Percentiles rank a stretch among this genome's conserved stretches.
phyloP scores from a whole-genome alignment of 1,140 invertebrate genomes.

The Elysia chlorotica region DNA sequence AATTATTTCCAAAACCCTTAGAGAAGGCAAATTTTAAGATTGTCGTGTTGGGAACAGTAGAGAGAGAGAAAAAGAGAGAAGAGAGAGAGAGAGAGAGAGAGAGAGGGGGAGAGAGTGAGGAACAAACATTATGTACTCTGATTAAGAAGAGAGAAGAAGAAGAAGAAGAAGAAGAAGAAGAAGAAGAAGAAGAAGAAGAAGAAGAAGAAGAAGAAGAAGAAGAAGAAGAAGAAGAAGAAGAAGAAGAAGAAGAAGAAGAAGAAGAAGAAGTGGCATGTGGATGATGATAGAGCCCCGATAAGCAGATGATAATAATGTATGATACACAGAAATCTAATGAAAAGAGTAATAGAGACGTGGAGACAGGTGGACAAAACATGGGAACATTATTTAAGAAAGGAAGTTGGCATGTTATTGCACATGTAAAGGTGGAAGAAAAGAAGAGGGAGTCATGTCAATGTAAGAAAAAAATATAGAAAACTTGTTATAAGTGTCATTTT shows the following conservation, averaged over 20 bases:
- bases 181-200: not conserved
- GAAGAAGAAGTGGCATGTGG: not conserved
- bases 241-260: not conserved
- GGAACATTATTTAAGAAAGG: not conserved
- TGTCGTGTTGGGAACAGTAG: not conserved
- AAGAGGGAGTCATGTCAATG: no score
- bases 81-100: no score
- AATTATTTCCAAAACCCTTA: not conserved
- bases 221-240: not conserved
- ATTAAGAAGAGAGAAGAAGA: not conserved
- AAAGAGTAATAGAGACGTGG: not conserved
- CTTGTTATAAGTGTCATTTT: no score
- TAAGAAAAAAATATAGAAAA: no score
- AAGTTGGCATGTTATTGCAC: not conserved
- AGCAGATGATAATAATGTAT: not conserved
- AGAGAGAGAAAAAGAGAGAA: no score
- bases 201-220: constrained; percentile 1
- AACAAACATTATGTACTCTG: not conserved
- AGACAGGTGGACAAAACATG: not conserved
- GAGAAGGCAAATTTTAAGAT: no score
- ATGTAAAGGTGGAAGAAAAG: no score
- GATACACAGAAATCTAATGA: not conserved
- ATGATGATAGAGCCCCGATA: not conserved
- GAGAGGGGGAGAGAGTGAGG: no score
- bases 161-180: not conserved